Conservation (phyloP, 2,113 vertebrate genomes). For the Atractosteus spatula region DNA sequence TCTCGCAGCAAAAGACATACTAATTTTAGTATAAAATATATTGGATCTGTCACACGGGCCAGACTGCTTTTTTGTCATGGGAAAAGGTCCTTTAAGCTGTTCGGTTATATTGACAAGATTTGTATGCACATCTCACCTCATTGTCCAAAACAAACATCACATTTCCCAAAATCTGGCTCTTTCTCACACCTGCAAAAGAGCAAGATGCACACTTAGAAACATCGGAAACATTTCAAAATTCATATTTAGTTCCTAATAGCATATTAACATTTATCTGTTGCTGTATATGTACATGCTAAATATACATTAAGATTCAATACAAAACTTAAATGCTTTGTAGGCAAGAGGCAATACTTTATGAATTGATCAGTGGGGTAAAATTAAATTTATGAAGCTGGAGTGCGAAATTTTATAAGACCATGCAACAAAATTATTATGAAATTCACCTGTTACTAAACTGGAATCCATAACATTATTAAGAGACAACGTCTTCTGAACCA, state of each 20-base stretch:
- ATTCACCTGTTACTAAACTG: slow-evolving; percentile 77
- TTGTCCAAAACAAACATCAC: slow-evolving; percentile 83
- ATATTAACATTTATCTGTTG: too few species aligned
- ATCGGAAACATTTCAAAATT: background rate
- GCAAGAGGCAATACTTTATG: too few species aligned
- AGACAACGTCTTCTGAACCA: slow-evolving; percentile 54
- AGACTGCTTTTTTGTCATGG: too few species aligned
- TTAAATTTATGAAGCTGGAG: background rate
- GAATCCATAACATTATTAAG: slow-evolving; percentile 62
- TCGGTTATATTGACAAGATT: too few species aligned
- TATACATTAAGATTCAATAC: too few species aligned
- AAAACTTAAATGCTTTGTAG: too few species aligned
- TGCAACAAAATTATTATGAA: background rate
- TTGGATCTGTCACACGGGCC: too few species aligned
- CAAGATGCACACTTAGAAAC: slow-evolving; percentile 7
- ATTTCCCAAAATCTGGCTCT: slow-evolving; percentile 78
- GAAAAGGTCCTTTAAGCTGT: too few species aligned
- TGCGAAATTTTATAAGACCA: background rate
- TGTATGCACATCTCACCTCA: slow-evolving; percentile 61
- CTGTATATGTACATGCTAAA: too few species aligned
- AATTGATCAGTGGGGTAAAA: background rate
- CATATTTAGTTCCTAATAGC: too few species aligned
- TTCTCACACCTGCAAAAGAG: slow-evolving; percentile 72
- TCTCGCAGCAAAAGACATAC: too few species aligned
- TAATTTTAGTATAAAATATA: too few species aligned